Evolutionary conservation across 2,888 invertebrate genomes (phyloP).

Genomic region (Antitype chi): DNA sequence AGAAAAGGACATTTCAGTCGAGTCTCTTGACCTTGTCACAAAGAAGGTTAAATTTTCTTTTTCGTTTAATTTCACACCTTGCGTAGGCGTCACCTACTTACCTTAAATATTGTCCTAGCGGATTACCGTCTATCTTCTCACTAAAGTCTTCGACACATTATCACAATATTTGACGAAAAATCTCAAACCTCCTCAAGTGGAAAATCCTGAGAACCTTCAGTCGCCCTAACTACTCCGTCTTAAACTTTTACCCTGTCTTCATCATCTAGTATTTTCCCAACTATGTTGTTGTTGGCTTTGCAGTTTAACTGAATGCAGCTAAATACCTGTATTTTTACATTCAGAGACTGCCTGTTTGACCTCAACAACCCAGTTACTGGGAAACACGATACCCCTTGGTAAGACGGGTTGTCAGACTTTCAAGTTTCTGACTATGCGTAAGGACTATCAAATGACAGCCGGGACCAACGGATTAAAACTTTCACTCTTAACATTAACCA

Average conservation of each 20-base stretch:
- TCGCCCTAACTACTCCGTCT: neutral
- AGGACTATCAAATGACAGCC: neutral
- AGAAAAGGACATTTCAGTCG: conserved; percentile 14
- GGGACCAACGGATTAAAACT: neutral
- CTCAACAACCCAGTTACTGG: neutral
- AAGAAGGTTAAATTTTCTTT: conserved; percentile 16
- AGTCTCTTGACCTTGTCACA: conserved; percentile 25
- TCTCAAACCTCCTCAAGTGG: neutral
- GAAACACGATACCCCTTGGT: neutral
- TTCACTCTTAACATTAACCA: neutral
- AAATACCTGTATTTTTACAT: neutral
- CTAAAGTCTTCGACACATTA: conserved; percentile 7
- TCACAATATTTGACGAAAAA: conserved; percentile 6
- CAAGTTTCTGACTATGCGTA: neutral
- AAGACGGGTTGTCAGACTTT: neutral
- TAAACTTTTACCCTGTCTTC: neutral
- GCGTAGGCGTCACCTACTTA: neutral
- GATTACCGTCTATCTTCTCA: conserved; percentile 21
- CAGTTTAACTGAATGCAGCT: no score
- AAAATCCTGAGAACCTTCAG: neutral
- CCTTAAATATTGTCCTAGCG: conserved; percentile 14
- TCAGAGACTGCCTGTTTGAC: neutral
- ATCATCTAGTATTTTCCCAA: neutral
- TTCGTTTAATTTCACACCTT: conserved; percentile 27
- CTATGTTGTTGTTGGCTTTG: neutral